Base-by-base conservation (phyloP, 2,797 vertebrate species). In the Nannoperca obscura region DNA sequence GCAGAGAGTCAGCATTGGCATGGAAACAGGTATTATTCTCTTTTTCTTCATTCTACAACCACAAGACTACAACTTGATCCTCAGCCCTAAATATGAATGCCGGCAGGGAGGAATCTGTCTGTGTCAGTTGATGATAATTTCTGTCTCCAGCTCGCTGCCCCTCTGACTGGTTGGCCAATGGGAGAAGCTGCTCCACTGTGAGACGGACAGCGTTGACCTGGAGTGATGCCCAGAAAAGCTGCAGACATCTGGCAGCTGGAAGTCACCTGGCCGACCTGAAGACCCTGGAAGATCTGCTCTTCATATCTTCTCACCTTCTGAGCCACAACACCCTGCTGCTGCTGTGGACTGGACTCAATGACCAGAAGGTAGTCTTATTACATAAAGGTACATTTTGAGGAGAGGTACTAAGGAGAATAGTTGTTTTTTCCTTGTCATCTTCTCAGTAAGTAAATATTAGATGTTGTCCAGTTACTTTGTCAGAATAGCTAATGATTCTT, bases 261-360 rank as follows among this genome's bases (percentile, higher is more conserved):
- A 92, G 94, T 17, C 94, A 95, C 78, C 95, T 98, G 81, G 94
- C 94, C 66, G 91, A 96, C 80, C 52, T 97, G 68, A 95, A 94
- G 79, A 96, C 71, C 49, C 81, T 88, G 71, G 93, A 94, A 75
- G 95, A 97, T 84, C 87, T 87, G 54, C 7, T 55, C 9, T 97
- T 96, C 74, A 6, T 97, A 65, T 92, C 93, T 49, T 94, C 92
- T 14, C 86, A 95, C 85, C 93, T 97, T 24, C 89, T 89, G 70
- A 92, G 75, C 59, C 62, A 94, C 32, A 92, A 90, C 86, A 91
- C 91, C 81, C 71, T 96, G 82, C 88, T 96, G 85, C 94, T 97
- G 87, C 80, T 96, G 17, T 98, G 97, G 96, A 97, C 94, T 0
- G 95, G 95, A 65, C 95, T 98, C 76, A 97, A 92, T 78, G 95